These are phyloP conservation scores for Platycnemis pennipes DNA, from an alignment of 2,888 invertebrate species.

Conservation along the genomic window DNA sequence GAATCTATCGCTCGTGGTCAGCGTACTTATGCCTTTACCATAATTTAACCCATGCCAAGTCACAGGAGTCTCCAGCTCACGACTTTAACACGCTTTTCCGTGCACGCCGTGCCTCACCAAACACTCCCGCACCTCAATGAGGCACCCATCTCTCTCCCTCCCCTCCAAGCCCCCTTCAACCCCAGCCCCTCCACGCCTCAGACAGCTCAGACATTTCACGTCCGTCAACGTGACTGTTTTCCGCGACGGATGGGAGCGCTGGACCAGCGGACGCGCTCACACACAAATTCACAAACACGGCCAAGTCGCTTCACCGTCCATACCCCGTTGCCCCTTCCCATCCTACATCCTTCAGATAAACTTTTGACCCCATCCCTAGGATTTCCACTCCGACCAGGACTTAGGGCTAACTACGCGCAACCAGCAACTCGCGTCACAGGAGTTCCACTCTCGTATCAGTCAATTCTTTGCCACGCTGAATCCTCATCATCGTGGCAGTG, in stretches of 20 bases:
- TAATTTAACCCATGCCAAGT: conserved; percentile 53
- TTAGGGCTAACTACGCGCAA: too few species aligned
- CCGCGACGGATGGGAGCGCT: conserved; percentile 34
- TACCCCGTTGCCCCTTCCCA: neutral
- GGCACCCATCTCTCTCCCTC: neutral
- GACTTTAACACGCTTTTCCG: conserved; percentile 50
- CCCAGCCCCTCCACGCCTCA: neutral
- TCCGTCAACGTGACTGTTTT: conserved; percentile 57
- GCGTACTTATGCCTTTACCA: conserved; percentile 43
- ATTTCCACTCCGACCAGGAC: too few species aligned
- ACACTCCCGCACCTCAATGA: neutral
- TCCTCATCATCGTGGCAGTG: too few species aligned
- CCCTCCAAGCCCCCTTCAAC: neutral
- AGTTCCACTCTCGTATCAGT: too few species aligned
- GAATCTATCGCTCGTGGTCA: conserved; percentile 58
- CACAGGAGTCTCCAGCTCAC: neutral
- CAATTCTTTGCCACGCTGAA: too few species aligned
- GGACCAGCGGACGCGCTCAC: conserved; percentile 10
- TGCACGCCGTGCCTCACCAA: conserved; percentile 41
- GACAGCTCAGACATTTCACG: conserved; percentile 46
- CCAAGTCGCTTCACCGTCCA: neutral
- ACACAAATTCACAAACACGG: neutral
- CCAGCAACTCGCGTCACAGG: too few species aligned
- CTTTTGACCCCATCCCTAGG: too few species aligned
- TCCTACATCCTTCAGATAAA: too few species aligned